Evolutionary conservation across 2,797 vertebrate genomes (phyloP).

Genomic region (Muscicapa striata): DNA sequence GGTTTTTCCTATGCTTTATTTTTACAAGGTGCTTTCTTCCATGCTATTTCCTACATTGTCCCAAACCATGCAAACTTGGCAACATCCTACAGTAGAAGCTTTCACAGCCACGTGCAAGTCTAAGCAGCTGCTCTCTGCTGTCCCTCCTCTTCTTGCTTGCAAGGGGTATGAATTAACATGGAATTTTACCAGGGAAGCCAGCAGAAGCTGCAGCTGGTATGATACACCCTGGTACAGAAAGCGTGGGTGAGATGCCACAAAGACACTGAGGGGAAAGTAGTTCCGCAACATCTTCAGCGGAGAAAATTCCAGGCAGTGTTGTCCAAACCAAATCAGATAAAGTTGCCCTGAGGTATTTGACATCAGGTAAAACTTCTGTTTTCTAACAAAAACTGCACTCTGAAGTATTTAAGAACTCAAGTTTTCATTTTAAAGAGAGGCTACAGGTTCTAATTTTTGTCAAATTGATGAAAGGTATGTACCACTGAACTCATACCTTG

Average conservation of each 20-base stretch:
- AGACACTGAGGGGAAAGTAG: not conserved
- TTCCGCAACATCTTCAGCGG: not conserved
- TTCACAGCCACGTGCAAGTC: not conserved
- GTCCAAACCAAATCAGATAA: not conserved
- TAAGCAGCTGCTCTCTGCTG: not conserved
- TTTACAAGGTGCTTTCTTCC: fast-evolving
- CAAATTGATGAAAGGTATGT: not conserved
- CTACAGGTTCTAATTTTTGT: not conserved
- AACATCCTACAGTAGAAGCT: not conserved
- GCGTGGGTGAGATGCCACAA: fast-evolving
- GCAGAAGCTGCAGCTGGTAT: not conserved
- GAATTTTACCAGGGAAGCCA: not conserved
- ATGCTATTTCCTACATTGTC: not conserved
- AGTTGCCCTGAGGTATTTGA: not conserved
- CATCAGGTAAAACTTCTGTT: not conserved
- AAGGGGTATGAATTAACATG: not conserved
- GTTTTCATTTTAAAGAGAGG: not conserved
- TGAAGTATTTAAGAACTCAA: not conserved
- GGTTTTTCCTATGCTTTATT: not conserved
- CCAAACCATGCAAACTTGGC: not conserved
- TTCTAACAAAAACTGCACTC: not conserved
- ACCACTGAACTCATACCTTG: not conserved
- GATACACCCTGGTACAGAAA: fast-evolving
- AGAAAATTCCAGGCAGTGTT: not conserved
- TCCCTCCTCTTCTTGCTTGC: not conserved